Conservation (phyloP, 1,140 invertebrate species). For the Diabrotica undecimpunctata region DNA sequence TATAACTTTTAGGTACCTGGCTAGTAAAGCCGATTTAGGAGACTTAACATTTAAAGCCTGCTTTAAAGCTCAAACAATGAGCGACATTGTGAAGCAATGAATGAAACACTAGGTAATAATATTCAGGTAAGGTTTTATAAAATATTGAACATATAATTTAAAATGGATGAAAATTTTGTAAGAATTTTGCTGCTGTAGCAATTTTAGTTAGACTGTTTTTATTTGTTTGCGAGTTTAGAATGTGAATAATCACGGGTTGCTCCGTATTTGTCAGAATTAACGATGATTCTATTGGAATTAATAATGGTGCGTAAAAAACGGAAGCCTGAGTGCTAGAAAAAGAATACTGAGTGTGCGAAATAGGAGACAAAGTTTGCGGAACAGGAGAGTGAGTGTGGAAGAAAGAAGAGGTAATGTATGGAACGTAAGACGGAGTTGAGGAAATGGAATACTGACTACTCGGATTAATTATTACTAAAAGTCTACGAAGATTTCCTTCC, state of each 20-base stretch:
- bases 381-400: neutral
- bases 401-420: conserved; percentile 9
- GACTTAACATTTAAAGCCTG: conserved; percentile 13
- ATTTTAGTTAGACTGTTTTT: conserved; percentile 2
- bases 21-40: conserved; percentile 6
- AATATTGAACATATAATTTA: conserved; percentile 15
- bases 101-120: conserved; percentile 15
- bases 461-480: conserved; percentile 14
- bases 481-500: conserved; percentile 16
- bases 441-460: conserved; percentile 6
- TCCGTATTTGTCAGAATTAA: conserved; percentile 12
- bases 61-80: conserved; percentile 7
- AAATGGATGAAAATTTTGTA: conserved; percentile 12
- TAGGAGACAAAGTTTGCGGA: no score
- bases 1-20: conserved; percentile 16
- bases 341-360: no score
- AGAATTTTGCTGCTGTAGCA: conserved; percentile 13
- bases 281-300: no score
- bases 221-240: conserved; percentile 14
- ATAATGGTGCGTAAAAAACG: no score
- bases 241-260: conserved; percentile 11
- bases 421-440: conserved; percentile 5
- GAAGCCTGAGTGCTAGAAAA: no score
- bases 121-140: conserved; percentile 14
- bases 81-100: conserved; percentile 14